phyloP scores from a whole-genome alignment of 2,888 invertebrate species.

The Drosophila leonis region DNA sequence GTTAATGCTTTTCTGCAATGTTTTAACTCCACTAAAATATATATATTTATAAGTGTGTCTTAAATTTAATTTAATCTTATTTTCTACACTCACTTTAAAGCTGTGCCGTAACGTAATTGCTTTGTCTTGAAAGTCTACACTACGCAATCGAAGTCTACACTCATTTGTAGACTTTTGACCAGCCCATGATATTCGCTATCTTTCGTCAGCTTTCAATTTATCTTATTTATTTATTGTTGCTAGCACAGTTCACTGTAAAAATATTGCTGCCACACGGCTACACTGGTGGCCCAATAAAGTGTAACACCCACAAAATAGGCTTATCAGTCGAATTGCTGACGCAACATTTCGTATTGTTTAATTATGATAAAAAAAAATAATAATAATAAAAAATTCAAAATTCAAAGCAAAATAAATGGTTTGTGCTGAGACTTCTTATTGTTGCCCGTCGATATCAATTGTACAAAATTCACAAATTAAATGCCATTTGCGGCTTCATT shows the following conservation, averaged over 20 bases:
- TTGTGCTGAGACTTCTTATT: conserved; percentile 10
- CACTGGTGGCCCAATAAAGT: conserved; percentile 12
- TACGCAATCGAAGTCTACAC: neutral
- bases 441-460: conserved; percentile 59
- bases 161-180: neutral
- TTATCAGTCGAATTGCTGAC: conserved; percentile 65
- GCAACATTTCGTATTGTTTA: conserved; percentile 61
- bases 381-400: conserved; percentile 50
- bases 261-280: conserved; percentile 1
- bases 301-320: neutral
- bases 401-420: conserved; percentile 44
- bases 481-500: conserved; percentile 76
- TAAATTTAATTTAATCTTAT: neutral
- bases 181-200: neutral
- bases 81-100: neutral
- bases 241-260: neutral
- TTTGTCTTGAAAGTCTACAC: neutral
- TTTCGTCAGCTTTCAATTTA: neutral
- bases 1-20: neutral
- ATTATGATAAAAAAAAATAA: conserved; percentile 64
- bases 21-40: neutral
- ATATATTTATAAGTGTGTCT: no score
- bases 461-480: conserved; percentile 72
- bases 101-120: neutral
- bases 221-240: neutral